Evolutionary conservation across 2,113 vertebrate species (phyloP), one percentile per base, ranked within the genome.

Genomic region (Pandion haliaetus): DNA sequence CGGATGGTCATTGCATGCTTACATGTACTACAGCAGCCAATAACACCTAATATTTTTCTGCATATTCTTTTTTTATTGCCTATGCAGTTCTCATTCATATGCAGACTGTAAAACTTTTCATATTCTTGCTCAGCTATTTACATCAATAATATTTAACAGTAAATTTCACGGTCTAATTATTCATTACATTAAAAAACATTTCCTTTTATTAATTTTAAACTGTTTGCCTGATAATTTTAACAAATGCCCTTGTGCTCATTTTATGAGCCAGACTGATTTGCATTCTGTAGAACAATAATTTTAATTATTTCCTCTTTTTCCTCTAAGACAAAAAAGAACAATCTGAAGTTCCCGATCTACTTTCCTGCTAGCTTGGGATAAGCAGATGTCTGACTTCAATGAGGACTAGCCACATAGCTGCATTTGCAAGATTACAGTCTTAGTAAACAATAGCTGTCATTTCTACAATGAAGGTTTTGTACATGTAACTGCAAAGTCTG

Each of bases 161-260:
- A 73, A 94, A 88, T 88, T 80, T 93, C 55, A 82, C 73, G 74
- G 71, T 83, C 36, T 88, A 90, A 82, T 86, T 94, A 93, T 82
- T 93, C 45, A 81, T 83, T 70, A 49, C 6, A 90, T 90, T 81
- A 55, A 86, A 83, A 93, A 78, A 21, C 4, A 50, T 40, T 82
- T 71, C 12, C 15, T 83, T 90, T 90, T 78, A 71, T 81, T 92
- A 83, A 88, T 96, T 88, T 90, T 63, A 83, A 88, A 74, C 20
- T 31, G 10, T 62, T 90, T 93, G 25, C 50, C 47, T 86, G 69
- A n/a, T 71, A 74, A 83, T 92, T 93, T 95, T 66, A 71, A 88
- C 21, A 93, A 95, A 94, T 28, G 14, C 3, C 14, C 20, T 66
- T 38, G 29, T 83, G 50, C n/a, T 92, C 21, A 83, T 94, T 93